These are phyloP conservation scores for Sycophila texana DNA, from an alignment of 2,888 invertebrate genomes.

Conservation along the genomic window DNA sequence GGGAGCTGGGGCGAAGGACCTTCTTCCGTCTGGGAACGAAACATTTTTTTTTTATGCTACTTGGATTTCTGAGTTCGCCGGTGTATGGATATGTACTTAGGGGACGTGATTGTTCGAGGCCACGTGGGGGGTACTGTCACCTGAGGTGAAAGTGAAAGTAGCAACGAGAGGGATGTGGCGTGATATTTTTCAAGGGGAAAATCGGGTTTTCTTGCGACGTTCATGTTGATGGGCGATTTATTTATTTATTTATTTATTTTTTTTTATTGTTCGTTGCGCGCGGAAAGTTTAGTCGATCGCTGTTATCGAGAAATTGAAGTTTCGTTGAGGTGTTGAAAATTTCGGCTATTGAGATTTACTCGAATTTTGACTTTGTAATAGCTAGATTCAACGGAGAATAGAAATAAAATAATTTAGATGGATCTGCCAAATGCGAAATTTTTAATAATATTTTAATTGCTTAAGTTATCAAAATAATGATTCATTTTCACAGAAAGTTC, in stretches of 20 bases:
- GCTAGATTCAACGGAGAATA: background rate
- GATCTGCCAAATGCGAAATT: too few relatives aligned
- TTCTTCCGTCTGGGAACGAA: background rate
- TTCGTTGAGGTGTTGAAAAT: too few relatives aligned
- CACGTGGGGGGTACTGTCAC: too few relatives aligned
- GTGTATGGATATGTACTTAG: background rate
- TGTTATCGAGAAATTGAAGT: too few relatives aligned
- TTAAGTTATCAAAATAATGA: too few relatives aligned
- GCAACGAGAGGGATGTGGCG: background rate
- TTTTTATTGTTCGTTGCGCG: too few relatives aligned
- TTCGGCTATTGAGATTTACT: background rate
- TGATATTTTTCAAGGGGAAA: conserved; percentile 6
- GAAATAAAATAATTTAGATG: too few relatives aligned
- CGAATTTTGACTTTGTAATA: background rate
- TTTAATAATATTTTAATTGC: too few relatives aligned
- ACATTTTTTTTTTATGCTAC: background rate
- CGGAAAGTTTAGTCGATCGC: too few relatives aligned
- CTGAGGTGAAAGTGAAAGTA: conserved; percentile 30
- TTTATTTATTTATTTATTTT: too few relatives aligned
- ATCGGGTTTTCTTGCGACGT: background rate
- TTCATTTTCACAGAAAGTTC: too few relatives aligned
- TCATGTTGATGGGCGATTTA: background rate
- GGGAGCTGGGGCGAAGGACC: background rate
- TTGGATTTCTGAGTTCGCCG: background rate
- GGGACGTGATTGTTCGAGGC: background rate